Base-by-base conservation (phyloP, 2,113 vertebrate genomes). In the Prionailurus bengalensis region DNA sequence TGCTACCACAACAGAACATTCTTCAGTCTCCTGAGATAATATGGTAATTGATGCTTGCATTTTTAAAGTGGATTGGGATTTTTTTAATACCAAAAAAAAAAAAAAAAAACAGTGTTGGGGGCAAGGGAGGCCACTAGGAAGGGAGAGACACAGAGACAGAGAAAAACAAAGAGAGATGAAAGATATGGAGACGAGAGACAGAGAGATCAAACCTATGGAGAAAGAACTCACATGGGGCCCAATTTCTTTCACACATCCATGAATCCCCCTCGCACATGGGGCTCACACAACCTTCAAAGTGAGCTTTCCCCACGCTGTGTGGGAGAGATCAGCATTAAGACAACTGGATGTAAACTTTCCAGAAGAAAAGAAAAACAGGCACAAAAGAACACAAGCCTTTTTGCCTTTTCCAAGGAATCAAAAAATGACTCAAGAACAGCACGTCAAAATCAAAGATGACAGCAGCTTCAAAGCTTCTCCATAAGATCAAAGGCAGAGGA, bases 281-380 rank as follows among this genome's bases (percentile, higher is more conserved):
- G 36, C 89, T 65, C 74, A 91, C 36, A 23, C 4, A 8, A n/a
- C 63, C 80, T 87, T 92, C 92, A 90, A 78, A 90, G 89, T 16
- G 66, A 92, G 68, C 42, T 92, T 15, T 4, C 23, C 82, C 39
- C 63, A 31, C 0, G 11, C 61, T 8, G 33, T 17, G 5, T 48
- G n/a, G 33, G 63, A 73, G 45, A 55, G 39, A 61, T 13, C 33
- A 29, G 68, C 5, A 5, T 48, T 81, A n/a, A 89, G 42, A 79
- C 70, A 80, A 83, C 53, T 45, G 53, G 23, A 31, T 4, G 63
- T 66, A 63, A 78, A 91, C 53, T 87, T 70, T 70, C 63, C 70
- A 61, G 74, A 82, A 76, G 78, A 70, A 94, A 78, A 81, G 53
- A 68, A 96, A 92, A 97, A 63, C 74, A 91, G 74, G n/a, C 33